Percentiles rank a stretch among this genome's conserved stretches.
phyloP scores from a whole-genome alignment of 2,797 vertebrate genomes.

The Neomorphus geoffroyi region DNA sequence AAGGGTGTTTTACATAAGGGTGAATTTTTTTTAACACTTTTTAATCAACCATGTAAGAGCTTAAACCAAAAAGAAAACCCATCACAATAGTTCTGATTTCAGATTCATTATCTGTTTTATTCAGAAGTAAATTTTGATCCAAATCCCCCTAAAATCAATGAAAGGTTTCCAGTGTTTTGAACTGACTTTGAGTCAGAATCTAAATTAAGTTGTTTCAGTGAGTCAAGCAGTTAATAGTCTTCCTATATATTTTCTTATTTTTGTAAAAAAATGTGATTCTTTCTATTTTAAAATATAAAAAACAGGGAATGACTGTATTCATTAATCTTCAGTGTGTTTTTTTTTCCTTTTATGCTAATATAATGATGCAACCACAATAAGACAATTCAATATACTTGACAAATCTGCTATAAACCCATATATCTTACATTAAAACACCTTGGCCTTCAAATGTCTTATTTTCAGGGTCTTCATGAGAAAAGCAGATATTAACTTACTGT shows the following conservation, averaged over 20 bases:
- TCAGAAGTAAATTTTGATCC: not conserved
- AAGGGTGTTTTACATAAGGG: not conserved
- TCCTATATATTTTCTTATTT: not conserved
- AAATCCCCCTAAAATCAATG: not conserved
- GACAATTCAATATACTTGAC: not conserved
- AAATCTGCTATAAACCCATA: not conserved
- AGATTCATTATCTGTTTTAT: not conserved
- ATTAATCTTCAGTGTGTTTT: not conserved
- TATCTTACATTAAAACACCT: not conserved
- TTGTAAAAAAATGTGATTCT: not conserved
- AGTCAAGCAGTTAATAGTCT: not conserved
- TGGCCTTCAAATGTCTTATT: not conserved
- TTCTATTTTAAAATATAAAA: not conserved
- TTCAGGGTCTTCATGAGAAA: not conserved
- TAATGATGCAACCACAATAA: not conserved
- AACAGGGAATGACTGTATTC: not conserved
- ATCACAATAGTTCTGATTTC: not conserved
- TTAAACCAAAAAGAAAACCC: not conserved
- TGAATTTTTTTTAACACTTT: not conserved
- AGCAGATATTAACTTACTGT: not conserved
- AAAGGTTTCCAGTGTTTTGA: not conserved
- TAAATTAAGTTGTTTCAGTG: not conserved
- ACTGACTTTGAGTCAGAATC: not conserved
- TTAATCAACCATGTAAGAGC: not conserved
- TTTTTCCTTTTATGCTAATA: not conserved